Evolutionary conservation across 2,797 vertebrate species (phyloP), one percentile per base, ranked within the genome.

Genomic region (Rhynchonycteris naso): DNA sequence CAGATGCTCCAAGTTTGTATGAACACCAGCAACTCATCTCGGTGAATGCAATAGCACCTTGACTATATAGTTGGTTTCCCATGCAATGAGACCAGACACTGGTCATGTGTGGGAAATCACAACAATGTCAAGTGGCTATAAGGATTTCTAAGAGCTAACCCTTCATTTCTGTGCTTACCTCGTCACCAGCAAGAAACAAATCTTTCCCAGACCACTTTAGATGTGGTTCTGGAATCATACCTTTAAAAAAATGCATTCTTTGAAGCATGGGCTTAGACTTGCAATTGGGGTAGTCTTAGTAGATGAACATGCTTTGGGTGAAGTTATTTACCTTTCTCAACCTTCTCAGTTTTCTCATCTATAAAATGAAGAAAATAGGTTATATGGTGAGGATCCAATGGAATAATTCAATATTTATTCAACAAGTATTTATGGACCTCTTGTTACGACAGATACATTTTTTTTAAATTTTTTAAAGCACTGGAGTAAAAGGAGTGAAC

Each of bases 401-500:
- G 26, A 88, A 76, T 28, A 24, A n/a, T 52, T 94, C n/a, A 47
- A 30, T 71, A 79, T 94, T 79, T 18, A 78, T 54, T 85, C 33
- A 58, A 26, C 43, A 88, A 75, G 50, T 11, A 85, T 72, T 68
- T 84, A 71, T 10, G 86, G 47, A 74, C 11, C 7, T 86, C 56
- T 81, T 94, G 10, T 65, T 80, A 47, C 43, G 61, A 69, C 12
- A 87, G 15, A 91, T 50, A 61, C 22, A 13, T 63, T 15, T 63
- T 66, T 21, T 68, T 22, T 12, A 21, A 22, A 68, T 38, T 38
- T 38, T 80, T 69, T 38, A 59, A 58, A 78, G 35, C 7, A 66
- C 12, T 56, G 47, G 28, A 82, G 28, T 93, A 95, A 90, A 91
- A 50, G 8, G 19, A 85, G 50, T 56, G 84, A 93, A 90, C 58